Evolutionary conservation across 2,113 vertebrate genomes (phyloP), one percentile per base, ranked within the genome.

Genomic region (Saguinus midas): DNA sequence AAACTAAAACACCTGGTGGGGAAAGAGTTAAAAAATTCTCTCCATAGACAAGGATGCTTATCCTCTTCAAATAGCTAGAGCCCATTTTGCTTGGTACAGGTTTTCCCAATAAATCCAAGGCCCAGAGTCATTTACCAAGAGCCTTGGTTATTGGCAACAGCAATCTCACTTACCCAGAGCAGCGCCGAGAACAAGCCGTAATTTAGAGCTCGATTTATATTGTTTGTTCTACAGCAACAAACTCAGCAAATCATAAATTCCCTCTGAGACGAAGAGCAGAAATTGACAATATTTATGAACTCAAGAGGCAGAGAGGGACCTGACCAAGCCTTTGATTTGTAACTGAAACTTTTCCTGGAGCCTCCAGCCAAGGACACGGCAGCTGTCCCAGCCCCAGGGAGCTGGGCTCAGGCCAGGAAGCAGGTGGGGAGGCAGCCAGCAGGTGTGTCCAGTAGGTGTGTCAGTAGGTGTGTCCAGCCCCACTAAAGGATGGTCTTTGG

Each of bases 221-320:
- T 97, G 96, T 98, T 98, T 98, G 97, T 98, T 98, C 97, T 98
- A 96, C 91, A 96, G 97, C 97, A 97, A 98, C 98, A 96, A 97
- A 97, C 93, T 92, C 96, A 94, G 96, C 93, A 98, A 98, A 98
- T 95, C 98, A 96, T 98, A 98, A 98, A 98, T 98, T 97, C 91
- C 64, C 66, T 91, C 93, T 27, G 89, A 94, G 97, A 97, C 89
- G 96, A 98, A 97, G 87, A 83, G 96, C 18, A 52, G 32, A 96
- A 90, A 93, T 87, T 96, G 95, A 97, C 96, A 83, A 96, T 98
- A 98, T 98, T 98, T 98, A 98, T 98, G 96, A 97, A 98, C 96
- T 92, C 12, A 1, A 92, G 93, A 97, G 95, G 87, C 91, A 84
- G n/a, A 97, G 90, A 96, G 92, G 73, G 61, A 75, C 91, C 82